These are phyloP conservation scores for Cosmia trapezina DNA, from an alignment of 2,888 invertebrate species.

Conservation along the genomic window DNA sequence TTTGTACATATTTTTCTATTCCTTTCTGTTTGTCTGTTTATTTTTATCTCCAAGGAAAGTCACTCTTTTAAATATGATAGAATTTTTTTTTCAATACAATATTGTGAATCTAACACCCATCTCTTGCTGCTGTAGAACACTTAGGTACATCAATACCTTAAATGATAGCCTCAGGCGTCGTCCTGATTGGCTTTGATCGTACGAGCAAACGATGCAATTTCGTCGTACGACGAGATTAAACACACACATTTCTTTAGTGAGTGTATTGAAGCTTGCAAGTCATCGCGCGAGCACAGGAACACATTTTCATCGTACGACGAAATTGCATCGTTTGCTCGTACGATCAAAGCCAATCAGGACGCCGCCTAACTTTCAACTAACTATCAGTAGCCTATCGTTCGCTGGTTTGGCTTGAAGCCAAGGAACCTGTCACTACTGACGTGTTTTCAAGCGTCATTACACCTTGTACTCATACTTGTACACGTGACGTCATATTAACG, in stretches of 20 bases:
- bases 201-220: no score
- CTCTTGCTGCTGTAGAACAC: background rate
- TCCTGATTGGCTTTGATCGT: no score
- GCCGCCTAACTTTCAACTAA: constrained; percentile 4
- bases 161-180: background rate
- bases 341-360: no score
- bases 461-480: constrained; percentile 21
- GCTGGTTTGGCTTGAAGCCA: constrained; percentile 41
- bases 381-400: constrained; percentile 17
- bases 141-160: background rate
- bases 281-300: no score
- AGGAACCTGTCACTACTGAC: constrained; percentile 29
- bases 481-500: constrained; percentile 3
- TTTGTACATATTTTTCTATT: background rate
- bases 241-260: no score
- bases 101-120: no score
- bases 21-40: background rate
- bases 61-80: background rate
- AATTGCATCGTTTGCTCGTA: no score
- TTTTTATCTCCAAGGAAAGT: background rate
- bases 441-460: constrained; percentile 51
- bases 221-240: no score
- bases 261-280: no score
- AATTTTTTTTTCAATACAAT: no score
- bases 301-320: no score